Percentiles rank a stretch among this genome's conserved stretches.
Evolutionary conservation across 2,113 vertebrate species (phyloP).

Genomic region (Gymnobelideus leadbeateri): DNA sequence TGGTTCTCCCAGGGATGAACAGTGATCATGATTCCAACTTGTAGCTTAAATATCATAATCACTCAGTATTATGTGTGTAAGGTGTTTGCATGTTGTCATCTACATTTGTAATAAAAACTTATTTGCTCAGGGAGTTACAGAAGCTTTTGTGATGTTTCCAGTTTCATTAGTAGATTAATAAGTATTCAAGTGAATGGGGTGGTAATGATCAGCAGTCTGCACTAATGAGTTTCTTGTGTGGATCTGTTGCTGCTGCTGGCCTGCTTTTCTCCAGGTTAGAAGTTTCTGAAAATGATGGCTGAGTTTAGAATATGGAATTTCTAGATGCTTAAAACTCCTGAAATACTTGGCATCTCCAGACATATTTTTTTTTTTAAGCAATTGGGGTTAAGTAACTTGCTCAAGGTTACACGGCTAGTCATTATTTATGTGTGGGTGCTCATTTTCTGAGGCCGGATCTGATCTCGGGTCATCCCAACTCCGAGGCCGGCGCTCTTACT

Average conservation of each 20-base stretch:
- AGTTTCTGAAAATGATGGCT: slow-evolving; percentile 12
- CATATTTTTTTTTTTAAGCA: no score
- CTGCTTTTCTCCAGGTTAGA: slow-evolving; percentile 42
- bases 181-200: slow-evolving; percentile 26
- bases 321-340: slow-evolving; percentile 6
- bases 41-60: slow-evolving; percentile 33
- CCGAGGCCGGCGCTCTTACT: no score
- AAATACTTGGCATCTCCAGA: not conserved
- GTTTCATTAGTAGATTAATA: slow-evolving; percentile 62
- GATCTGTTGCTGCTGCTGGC: not conserved
- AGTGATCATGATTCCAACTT: slow-evolving; percentile 59
- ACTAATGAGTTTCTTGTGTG: slow-evolving; percentile 7
- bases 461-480: no score
- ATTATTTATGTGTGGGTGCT: no score
- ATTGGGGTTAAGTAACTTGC: no score
- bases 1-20: not conserved
- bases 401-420: no score
- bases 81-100: slow-evolving; percentile 2
- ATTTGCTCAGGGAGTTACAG: not conserved
- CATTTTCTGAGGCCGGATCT: no score
- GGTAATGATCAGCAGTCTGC: slow-evolving; percentile 11
- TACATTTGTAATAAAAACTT: slow-evolving; percentile 2
- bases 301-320: not conserved
- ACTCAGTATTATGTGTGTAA: slow-evolving; percentile 13
- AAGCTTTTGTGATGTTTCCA: slow-evolving; percentile 38